Base-by-base conservation (phyloP, 2,888 invertebrate genomes). In the Trisateles emortualis region DNA sequence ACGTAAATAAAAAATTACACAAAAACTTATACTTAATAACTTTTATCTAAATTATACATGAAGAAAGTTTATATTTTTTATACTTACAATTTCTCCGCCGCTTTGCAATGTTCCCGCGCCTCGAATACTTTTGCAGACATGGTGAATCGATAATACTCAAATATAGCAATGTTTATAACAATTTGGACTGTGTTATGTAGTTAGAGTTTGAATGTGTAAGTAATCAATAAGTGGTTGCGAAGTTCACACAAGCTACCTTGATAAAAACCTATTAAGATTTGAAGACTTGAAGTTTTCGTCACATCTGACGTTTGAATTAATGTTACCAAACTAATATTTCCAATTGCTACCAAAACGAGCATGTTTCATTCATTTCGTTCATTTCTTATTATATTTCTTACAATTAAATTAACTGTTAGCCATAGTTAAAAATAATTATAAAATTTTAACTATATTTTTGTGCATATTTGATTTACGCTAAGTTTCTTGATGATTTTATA, bases 61-160 rank as follows among this genome's bases (percentile, higher is more conserved):
- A 19, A 33, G 6, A 47, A 16, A 17, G 8, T 10, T 14, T 13
- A 26, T 10, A 19, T 1, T 35, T 24, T 19, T 47, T 52, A 11
- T 39, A 86, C 87, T 89, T 89, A 97, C 97, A 95, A 95, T 93
- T 97, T 97, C 79, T 98, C 98, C 0, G 97, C 98, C 68, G 94
- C 93, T 72, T 94, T 95, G 75, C 96, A 94, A 73, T 96, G 95
- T 78, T 97, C 96, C 68, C 95, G 93, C 8, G 96, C 98, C 90
- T 98, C 97, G 60, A 95, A 94, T 50, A 95, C 87, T 88, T 96
- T 94, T 5, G 87, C 75, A 22, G 88, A 78, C 90, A 89, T 88
- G 13, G 11, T 55, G 48, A 51, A 26, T 0, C 41, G 35, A 48
- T 36, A 22, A 1, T 24, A 9, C 6, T 13, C 19, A 42, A 52